Percentiles rank a stretch among this genome's conserved stretches.
Evolutionary conservation across 2,113 vertebrate genomes (phyloP).

Genomic region (Chloropsis cyanopogon): DNA sequence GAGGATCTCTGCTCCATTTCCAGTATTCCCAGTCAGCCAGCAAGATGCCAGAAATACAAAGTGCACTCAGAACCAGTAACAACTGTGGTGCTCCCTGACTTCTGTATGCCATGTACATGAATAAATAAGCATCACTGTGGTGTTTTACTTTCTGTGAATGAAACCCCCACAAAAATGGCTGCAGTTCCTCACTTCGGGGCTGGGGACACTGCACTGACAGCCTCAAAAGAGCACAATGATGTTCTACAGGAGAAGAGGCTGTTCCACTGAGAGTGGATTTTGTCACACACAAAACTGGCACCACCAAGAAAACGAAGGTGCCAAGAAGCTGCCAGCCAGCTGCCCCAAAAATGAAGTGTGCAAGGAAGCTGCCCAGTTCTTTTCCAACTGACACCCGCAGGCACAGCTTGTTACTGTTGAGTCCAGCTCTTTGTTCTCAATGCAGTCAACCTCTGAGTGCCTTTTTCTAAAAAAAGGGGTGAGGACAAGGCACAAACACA

Average conservation of each 20-base stretch:
- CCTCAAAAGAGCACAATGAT: background rate
- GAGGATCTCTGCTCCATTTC: background rate
- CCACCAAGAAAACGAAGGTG: background rate
- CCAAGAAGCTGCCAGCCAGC: conserved; percentile 45
- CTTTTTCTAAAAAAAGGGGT: background rate
- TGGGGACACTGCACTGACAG: background rate
- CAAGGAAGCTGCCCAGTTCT: background rate
- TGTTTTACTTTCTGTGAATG: background rate
- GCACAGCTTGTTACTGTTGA: background rate
- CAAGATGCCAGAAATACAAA: background rate
- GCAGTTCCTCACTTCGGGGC: accelerated
- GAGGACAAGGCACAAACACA: background rate
- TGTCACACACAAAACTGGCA: background rate
- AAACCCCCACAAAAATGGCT: background rate
- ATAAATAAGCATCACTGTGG: background rate
- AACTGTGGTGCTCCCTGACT: accelerated
- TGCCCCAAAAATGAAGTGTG: background rate
- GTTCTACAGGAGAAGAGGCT: background rate
- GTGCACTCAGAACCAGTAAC: background rate
- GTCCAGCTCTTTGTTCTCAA: background rate
- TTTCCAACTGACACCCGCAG: background rate
- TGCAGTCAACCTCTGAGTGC: background rate
- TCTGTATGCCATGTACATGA: accelerated
- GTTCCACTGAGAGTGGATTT: background rate
- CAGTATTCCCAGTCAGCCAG: background rate